Conservation (phyloP, 2,797 vertebrate genomes). For the Bryconaethiops microstoma region DNA sequence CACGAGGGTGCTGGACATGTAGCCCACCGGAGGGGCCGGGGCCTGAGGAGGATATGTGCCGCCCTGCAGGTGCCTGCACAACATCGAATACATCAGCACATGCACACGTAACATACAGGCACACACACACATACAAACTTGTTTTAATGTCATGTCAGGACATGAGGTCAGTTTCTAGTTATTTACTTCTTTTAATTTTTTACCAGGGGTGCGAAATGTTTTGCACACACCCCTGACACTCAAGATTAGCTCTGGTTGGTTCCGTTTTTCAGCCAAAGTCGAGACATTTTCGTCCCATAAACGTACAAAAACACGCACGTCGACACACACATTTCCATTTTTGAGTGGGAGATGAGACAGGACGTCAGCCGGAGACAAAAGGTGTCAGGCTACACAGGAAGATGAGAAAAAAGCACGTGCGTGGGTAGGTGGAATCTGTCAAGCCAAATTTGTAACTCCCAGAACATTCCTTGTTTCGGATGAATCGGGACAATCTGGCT, state of each 20-base stretch:
- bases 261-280: too few relatives aligned
- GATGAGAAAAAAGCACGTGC: constrained; percentile 38
- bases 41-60: constrained; percentile 92
- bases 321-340: constrained; percentile 43
- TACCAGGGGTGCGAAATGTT: too few relatives aligned
- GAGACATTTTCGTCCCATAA: too few relatives aligned
- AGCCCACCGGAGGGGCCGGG: constrained; percentile 93
- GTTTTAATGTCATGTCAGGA: neutral
- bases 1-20: constrained; percentile 94
- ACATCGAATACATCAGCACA: constrained; percentile 15
- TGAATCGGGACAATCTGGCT: constrained; percentile 65
- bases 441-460: constrained; percentile 54
- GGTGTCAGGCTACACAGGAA: constrained; percentile 44
- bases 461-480: constrained; percentile 49
- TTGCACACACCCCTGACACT: too few relatives aligned
- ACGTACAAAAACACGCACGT: neutral
- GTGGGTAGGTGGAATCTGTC: constrained; percentile 50
- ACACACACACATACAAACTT: neutral
- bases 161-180: too few relatives aligned
- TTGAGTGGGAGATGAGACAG: constrained; percentile 41
- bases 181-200: too few relatives aligned
- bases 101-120: constrained; percentile 15
- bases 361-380: constrained; percentile 57
- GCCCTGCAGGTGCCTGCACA: constrained; percentile 92
- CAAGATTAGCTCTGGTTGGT: too few relatives aligned